phyloP scores from a whole-genome alignment of 1,140 invertebrate species.

The Gryon sp. region DNA sequence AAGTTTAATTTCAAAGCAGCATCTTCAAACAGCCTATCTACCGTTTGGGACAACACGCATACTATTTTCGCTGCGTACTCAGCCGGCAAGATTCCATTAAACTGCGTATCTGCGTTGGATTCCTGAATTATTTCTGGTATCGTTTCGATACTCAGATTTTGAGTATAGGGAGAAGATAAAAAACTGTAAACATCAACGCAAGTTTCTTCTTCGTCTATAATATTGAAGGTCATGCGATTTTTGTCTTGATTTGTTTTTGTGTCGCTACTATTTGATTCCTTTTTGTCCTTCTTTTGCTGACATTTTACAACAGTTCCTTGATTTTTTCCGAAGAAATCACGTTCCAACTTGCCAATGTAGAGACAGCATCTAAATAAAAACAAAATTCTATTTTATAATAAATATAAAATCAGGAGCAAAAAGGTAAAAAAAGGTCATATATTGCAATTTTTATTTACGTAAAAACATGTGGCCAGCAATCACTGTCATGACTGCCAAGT shows the following conservation, averaged over 20 bases:
- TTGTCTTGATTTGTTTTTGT: constrained; percentile 73
- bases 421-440: constrained; percentile 5
- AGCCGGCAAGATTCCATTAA: constrained; percentile 87
- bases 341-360: constrained; percentile 94
- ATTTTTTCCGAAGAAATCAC: constrained; percentile 88
- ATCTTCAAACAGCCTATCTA: constrained; percentile 91
- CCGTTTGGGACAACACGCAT: constrained; percentile 91
- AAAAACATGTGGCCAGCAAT: constrained; percentile 96
- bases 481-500: constrained; percentile 92
- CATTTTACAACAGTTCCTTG: constrained; percentile 78
- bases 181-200: constrained; percentile 92
- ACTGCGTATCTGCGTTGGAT: constrained; percentile 82
- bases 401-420: constrained; percentile 3
- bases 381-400: constrained; percentile 8
- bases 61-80: constrained; percentile 91
- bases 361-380: constrained; percentile 83
- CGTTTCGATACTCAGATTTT: constrained; percentile 81
- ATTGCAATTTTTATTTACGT: constrained; percentile 81
- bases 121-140: constrained; percentile 84
- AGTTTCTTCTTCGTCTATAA: constrained; percentile 86
- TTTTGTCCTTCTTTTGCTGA: constrained; percentile 76
- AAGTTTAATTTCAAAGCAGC: constrained; percentile 93
- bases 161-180: constrained; percentile 84
- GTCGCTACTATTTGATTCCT: constrained; percentile 71
- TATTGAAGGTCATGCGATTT: constrained; percentile 79